Evolutionary conservation across 2,888 invertebrate genomes (phyloP), one percentile per base, ranked within the genome.

Genomic region (Netelia virgata): DNA sequence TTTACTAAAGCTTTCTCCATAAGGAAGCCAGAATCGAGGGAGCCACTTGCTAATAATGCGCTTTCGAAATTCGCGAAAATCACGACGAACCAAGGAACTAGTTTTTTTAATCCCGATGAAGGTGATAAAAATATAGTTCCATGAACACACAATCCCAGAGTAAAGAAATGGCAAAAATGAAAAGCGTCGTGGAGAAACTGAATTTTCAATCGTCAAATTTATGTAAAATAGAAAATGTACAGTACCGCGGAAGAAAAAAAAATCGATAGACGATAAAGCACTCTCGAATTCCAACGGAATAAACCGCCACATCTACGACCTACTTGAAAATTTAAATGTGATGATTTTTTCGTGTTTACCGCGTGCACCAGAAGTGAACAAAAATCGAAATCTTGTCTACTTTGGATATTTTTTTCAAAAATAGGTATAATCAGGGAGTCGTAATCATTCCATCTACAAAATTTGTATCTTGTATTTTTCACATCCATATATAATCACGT

Each of bases 231-330:
- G 47, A 47, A 14, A 47, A 47, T 47, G 47, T 11, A 47, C 14
- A 11, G 11, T 47, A 14, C 3, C 14, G 14, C 14, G 10, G 47
- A 47, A 14, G 47, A 47, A 47, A 47, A 47, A 47, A 47, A 47
- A 47, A 14, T 47, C 47, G 47, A 14, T 2, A 11, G 47, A 14
- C 14, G 10, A 47, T 47, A 14, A 47, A 36, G 36, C 47, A 59
- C 66, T 76, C 66, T 76, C 76, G 75, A 75, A 75, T 55, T 75
- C 66, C 66, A 53, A 36, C 41, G 41, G 66, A 75, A 75, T 55
- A 36, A 66, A 75, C 55, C 66, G 43, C 66, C 14, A 47, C 66
- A 23, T 57, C 63, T 66, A 75, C 75, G 57, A 57, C 66, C 43
- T 14, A 57, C 64, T 66, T 43, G 76, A 76, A 66, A 76, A 57